These are phyloP conservation scores for Pollicipes pollicipes DNA, from an alignment of 1,140 invertebrate species.

Conservation along the genomic window DNA sequence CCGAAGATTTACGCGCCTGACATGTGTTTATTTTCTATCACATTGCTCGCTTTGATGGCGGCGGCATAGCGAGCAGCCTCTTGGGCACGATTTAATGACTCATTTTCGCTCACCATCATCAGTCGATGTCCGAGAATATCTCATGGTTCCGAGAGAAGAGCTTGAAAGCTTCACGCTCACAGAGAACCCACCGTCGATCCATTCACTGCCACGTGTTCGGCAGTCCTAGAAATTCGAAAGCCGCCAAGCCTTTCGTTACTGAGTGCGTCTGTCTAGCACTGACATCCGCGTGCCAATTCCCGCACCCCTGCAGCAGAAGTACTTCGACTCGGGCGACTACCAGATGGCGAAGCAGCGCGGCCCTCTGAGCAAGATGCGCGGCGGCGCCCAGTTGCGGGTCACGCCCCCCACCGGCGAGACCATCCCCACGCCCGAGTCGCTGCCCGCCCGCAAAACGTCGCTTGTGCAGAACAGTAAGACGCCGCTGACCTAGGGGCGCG, in stretches of 20 bases:
- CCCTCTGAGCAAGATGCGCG: constrained; percentile 31
- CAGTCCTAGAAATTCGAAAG: constrained; percentile 10
- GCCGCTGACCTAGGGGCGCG: too few species aligned
- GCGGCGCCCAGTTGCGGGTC: constrained; percentile 24
- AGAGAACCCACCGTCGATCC: too few species aligned
- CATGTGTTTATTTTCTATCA: too few species aligned
- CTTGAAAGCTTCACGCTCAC: too few species aligned
- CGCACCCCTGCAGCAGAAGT: constrained; percentile 65
- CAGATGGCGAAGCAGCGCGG: constrained; percentile 87
- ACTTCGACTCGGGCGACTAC: constrained; percentile 97
- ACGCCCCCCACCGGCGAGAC: constrained; percentile 60
- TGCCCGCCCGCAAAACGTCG: constrained; percentile 77
- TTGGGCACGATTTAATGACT: too few species aligned
- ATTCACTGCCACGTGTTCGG: neutral
- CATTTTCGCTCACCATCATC: too few species aligned
- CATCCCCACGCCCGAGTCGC: constrained; percentile 84
- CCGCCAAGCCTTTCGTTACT: constrained; percentile 4
- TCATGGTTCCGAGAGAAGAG: too few species aligned
- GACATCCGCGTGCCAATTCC: constrained; percentile 12
- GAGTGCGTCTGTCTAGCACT: neutral
- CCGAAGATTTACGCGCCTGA: too few species aligned
- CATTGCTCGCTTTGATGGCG: too few species aligned
- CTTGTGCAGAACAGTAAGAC: neutral
- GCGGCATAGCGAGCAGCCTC: too few species aligned
- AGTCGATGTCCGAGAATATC: too few species aligned